Evolutionary conservation across 1,140 invertebrate genomes (phyloP).

Genomic region (Phenacoccus solenopsis): DNA sequence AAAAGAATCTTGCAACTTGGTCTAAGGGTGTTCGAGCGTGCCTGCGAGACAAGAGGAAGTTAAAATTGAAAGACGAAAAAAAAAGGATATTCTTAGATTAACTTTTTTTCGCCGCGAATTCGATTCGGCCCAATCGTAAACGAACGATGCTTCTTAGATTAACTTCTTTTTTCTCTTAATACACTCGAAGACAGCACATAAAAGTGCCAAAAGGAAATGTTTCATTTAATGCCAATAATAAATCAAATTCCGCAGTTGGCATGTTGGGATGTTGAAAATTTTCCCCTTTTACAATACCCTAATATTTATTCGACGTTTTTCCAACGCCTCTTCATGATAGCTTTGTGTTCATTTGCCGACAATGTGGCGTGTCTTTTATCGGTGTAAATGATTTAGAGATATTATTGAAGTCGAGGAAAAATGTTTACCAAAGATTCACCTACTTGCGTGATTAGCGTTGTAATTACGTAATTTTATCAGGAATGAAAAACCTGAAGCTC

Average conservation of each 20-base stretch:
- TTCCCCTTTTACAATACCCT: no score
- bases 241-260: neutral
- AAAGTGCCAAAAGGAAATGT: slow-evolving; percentile 1
- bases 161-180: slow-evolving; percentile 3
- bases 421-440: no score
- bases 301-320: no score
- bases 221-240: neutral
- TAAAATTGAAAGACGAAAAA: neutral
- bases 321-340: no score
- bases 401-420: no score
- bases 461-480: no score
- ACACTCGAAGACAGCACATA: neutral
- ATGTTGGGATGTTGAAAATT: neutral
- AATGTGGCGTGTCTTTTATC: no score
- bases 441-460: no score
- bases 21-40: neutral
- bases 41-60: neutral
- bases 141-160: neutral
- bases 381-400: no score
- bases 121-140: neutral
- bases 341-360: no score
- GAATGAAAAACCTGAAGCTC: no score
- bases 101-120: neutral
- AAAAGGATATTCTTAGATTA: neutral
- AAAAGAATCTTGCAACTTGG: neutral